A percentile compares a stretch with the other conserved stretches of the same genome.
Evolutionary conservation across 2,113 vertebrate genomes (phyloP).

Genomic region (Amphiprion ocellaris): DNA sequence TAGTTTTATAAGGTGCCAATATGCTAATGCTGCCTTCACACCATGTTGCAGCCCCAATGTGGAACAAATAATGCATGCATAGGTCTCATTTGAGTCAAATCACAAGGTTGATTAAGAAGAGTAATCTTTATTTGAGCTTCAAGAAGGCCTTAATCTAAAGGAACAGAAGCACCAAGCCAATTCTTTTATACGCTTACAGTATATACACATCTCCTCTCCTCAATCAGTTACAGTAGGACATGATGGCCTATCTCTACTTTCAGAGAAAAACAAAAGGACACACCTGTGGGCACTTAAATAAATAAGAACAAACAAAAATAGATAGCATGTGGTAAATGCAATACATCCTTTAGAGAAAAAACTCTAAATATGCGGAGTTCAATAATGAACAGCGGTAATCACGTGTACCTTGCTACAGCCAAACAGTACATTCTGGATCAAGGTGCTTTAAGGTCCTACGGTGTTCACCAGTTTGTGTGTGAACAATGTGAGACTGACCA

Average conservation of each 20-base stretch:
- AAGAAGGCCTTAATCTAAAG: constrained; percentile 30
- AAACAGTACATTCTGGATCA: constrained; percentile 36
- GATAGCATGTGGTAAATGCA: constrained; percentile 25
- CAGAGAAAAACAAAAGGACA: constrained; percentile 14
- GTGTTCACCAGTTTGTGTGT: constrained; percentile 19
- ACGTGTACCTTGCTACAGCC: constrained; percentile 18
- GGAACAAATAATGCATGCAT: neutral
- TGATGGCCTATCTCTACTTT: constrained; percentile 7
- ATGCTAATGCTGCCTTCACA: no score
- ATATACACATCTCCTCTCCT: constrained; percentile 52
- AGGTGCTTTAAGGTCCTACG: constrained; percentile 60
- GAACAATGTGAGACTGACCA: constrained; percentile 1
- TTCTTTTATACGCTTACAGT: constrained; percentile 40
- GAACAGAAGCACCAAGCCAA: constrained; percentile 50
- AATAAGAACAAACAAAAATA: constrained; percentile 57
- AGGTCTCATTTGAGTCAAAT: neutral
- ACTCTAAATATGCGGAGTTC: neutral
- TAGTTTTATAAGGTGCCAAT: no score
- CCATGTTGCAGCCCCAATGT: neutral
- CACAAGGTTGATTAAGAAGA: constrained; percentile 12
- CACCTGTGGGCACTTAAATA: constrained; percentile 75
- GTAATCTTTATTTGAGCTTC: constrained; percentile 74
- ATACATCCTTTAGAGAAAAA: constrained; percentile 3
- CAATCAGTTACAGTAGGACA: constrained; percentile 20
- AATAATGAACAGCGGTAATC: neutral